Conservation (phyloP, 2,797 vertebrate species). For the Tauraco hartlaubi region DNA sequence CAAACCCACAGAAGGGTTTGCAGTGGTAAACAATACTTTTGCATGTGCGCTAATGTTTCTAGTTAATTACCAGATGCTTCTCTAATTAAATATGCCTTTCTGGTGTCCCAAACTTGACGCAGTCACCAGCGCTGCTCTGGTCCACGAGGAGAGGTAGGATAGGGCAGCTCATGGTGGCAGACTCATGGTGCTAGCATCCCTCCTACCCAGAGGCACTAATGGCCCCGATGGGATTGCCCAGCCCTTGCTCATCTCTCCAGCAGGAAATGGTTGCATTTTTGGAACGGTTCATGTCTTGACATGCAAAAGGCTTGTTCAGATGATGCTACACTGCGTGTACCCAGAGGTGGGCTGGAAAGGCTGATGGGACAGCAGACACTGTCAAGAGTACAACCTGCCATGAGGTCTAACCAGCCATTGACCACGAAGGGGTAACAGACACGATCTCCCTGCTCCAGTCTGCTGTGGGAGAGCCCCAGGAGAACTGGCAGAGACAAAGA, state of each 20-base stretch:
- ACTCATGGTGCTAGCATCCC: rapidly evolving
- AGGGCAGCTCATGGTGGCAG: background rate
- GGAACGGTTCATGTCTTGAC: rapidly evolving
- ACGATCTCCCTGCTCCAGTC: rapidly evolving
- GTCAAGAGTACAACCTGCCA: background rate
- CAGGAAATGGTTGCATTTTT: background rate
- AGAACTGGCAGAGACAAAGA: background rate
- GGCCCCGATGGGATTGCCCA: background rate
- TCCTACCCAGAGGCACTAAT: background rate
- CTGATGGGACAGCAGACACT: background rate
- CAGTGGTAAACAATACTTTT: background rate
- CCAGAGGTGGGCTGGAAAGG: background rate
- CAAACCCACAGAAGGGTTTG: background rate
- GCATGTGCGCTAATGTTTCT: background rate
- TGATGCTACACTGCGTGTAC: rapidly evolving
- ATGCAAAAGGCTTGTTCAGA: background rate
- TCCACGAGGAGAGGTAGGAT: rapidly evolving
- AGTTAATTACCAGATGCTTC: constrained; percentile 14
- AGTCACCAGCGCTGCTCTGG: background rate
- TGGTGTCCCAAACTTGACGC: background rate
- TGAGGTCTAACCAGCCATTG: background rate
- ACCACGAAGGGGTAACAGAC: background rate
- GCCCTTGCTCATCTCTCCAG: background rate
- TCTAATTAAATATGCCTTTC: background rate
- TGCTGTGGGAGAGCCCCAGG: background rate